phyloP scores from a whole-genome alignment of 2,113 vertebrate genomes.

The Cercocebus atys region DNA sequence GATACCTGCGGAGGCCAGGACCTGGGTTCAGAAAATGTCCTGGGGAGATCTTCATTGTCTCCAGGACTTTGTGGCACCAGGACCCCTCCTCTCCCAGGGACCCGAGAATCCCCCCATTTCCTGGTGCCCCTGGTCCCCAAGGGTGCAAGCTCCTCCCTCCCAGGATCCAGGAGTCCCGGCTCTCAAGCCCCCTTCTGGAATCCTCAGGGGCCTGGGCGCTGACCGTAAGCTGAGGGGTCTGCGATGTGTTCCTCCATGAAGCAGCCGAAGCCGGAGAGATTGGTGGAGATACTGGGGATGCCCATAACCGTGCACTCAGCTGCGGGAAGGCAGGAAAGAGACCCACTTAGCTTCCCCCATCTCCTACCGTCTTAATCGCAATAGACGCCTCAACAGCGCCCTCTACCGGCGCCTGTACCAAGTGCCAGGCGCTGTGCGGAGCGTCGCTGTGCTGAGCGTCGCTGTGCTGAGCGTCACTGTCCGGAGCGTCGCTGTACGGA shows the following conservation, averaged over 20 bases:
- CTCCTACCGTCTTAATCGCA: fast-evolving
- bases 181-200: not conserved
- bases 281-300: constrained; percentile 94
- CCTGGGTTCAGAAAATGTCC: not conserved
- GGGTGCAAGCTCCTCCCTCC: not conserved
- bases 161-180: not conserved
- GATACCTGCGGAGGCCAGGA: constrained; percentile 86
- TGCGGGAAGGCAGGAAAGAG: constrained; percentile 67
- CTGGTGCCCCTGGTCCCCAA: not conserved
- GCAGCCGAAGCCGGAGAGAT: constrained; percentile 95
- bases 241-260: constrained; percentile 97
- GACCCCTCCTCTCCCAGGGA: not conserved
- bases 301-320: constrained; percentile 97
- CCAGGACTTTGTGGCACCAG: not conserved
- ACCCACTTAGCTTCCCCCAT: not conserved
- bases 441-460: not conserved
- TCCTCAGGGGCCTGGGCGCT: not conserved
- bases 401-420: not conserved
- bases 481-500: not conserved
- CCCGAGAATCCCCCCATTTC: not conserved
- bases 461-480: not conserved
- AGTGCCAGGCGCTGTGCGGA: not conserved
- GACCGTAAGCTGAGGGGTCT: constrained; percentile 93
- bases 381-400: not conserved
- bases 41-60: not conserved